These are phyloP conservation scores for Tetragonula carbonaria DNA, from an alignment of 2,888 invertebrate species.

Conservation along the genomic window DNA sequence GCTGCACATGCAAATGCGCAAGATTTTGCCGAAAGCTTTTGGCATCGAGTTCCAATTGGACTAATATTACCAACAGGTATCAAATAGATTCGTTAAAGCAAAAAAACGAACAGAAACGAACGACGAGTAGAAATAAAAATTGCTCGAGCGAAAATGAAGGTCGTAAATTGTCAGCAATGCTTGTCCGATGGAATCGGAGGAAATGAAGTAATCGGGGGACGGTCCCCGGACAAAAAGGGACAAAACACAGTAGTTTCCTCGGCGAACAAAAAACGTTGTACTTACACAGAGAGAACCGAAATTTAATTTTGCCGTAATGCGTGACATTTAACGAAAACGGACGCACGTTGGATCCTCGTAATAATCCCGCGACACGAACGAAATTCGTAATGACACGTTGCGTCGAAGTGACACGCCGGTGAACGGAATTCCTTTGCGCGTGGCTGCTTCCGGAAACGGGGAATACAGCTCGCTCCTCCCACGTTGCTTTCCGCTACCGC, in stretches of 20 bases:
- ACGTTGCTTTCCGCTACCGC: slow-evolving; percentile 32
- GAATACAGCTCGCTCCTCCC: slow-evolving; percentile 32
- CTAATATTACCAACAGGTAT: not conserved
- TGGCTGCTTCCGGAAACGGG: slow-evolving; percentile 49
- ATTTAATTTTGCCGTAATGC: not conserved
- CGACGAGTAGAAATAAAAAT: not conserved
- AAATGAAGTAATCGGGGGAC: not conserved
- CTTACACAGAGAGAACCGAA: slow-evolving; percentile 8
- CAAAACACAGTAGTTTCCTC: not conserved
- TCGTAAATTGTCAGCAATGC: not conserved
- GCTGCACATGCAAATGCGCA: not conserved
- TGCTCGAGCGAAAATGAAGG: too few relatives aligned
- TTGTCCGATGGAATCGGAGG: not conserved
- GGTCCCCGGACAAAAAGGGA: not conserved
- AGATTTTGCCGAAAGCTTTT: not conserved
- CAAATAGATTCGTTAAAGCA: not conserved
- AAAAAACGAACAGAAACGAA: not conserved
- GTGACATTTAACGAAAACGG: not conserved
- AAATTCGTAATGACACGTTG: slow-evolving; percentile 46
- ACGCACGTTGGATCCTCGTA: slow-evolving; percentile 3
- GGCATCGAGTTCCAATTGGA: not conserved
- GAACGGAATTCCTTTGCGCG: slow-evolving; percentile 50
- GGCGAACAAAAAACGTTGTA: slow-evolving; percentile 8
- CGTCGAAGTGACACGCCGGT: slow-evolving; percentile 32
- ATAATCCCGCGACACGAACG: slow-evolving; percentile 24